A percentile compares a stretch with the other conserved stretches of the same genome.
phyloP scores from a whole-genome alignment of 37 sponge, comb jelly and placozoan species.

The Hormiphora californensis region DNA sequence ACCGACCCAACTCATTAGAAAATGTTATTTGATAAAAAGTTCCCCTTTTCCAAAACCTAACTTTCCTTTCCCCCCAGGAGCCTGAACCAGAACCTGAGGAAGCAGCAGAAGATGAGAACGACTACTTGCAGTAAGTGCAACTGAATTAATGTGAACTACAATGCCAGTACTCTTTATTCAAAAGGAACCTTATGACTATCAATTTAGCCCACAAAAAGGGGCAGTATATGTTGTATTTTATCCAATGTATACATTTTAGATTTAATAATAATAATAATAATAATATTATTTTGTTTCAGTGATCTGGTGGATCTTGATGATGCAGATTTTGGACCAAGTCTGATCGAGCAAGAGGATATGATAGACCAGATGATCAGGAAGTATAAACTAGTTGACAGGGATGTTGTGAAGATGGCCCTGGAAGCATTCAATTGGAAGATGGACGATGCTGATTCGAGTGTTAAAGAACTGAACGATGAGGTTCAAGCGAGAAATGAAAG shows the following conservation, averaged over 20 bases:
- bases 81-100: conserved; percentile 1
- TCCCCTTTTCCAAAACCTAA: background rate
- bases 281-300: too few species aligned
- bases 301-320: conserved; percentile 25
- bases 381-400: background rate
- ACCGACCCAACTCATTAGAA: too few species aligned
- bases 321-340: conserved; percentile 35
- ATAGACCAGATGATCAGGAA: background rate
- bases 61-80: background rate
- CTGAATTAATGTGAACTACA: too few species aligned
- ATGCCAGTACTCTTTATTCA: too few species aligned
- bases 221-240: too few species aligned
- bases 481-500: background rate
- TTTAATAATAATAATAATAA: too few species aligned
- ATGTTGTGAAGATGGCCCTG: conserved; percentile 3
- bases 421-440: background rate
- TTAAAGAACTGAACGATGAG: conserved; percentile 18
- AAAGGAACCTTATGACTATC: too few species aligned
- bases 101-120: background rate
- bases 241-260: too few species aligned
- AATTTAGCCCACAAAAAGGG: too few species aligned
- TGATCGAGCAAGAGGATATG: background rate
- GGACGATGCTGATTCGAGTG: background rate
- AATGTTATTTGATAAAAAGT: too few species aligned
- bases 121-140: background rate